Percentiles rank a stretch among this genome's conserved stretches.
Conservation (phyloP, 2,888 invertebrate genomes). For the Trilocha varians region DNA sequence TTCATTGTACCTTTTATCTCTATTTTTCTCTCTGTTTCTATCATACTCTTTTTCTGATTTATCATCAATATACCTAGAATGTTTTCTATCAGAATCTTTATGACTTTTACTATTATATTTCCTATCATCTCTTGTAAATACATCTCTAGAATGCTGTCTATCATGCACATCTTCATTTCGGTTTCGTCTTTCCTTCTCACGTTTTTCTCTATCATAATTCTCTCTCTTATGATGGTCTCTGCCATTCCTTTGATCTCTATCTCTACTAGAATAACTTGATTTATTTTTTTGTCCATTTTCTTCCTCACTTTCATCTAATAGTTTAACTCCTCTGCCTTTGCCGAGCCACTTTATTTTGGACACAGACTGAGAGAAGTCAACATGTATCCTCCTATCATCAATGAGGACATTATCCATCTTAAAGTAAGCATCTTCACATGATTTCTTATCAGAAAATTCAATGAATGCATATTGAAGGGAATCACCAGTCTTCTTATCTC, state of each 20-base stretch:
- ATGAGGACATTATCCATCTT: conserved; percentile 99
- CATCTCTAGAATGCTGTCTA: conserved; percentile 5
- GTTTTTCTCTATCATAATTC: conserved; percentile 28
- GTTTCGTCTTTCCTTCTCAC: conserved; percentile 24
- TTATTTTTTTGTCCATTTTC: conserved; percentile 14
- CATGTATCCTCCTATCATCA: conserved; percentile 98
- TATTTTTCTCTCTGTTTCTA: conserved; percentile 11
- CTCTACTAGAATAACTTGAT: conserved; percentile 19
- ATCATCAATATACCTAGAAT: conserved; percentile 9
- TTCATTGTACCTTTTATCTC: conserved; percentile 9
- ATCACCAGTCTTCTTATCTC: conserved; percentile 92
- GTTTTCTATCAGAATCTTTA: conserved; percentile 38
- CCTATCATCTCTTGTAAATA: conserved; percentile 6
- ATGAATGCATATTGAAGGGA: conserved; percentile 99
- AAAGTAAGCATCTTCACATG: conserved; percentile 98
- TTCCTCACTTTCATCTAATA: conserved; percentile 50
- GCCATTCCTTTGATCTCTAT: conserved; percentile 19
- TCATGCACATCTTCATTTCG: conserved; percentile 18
- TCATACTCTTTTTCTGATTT: conserved; percentile 9
- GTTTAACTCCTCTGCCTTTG: conserved; percentile 85
- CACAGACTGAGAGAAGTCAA: conserved; percentile 99
- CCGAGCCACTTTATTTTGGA: conserved; percentile 94
- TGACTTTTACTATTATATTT: conserved; percentile 23
- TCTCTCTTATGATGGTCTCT: conserved; percentile 17
- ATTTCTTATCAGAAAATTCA: conserved; percentile 92